Evolutionary conservation across 2,113 vertebrate genomes (phyloP).

Genomic region (Solea senegalensis): DNA sequence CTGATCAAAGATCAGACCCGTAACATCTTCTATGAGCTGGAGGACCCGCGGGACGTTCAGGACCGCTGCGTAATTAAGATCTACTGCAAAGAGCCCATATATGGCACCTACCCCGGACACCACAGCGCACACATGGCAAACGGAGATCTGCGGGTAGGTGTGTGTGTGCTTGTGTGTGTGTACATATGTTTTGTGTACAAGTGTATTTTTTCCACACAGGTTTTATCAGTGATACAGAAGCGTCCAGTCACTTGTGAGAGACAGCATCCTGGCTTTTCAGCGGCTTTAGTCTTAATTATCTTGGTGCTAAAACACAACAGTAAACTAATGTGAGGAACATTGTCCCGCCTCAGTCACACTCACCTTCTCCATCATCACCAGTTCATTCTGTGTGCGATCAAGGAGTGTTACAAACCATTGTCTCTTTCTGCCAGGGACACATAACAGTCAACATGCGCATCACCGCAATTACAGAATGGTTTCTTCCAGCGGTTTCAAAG

Average conservation of each 20-base stretch:
- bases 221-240: too few species aligned
- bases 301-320: not conserved
- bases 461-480: too few species aligned
- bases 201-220: too few species aligned
- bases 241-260: not conserved
- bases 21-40: slow-evolving; percentile 97
- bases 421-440: slow-evolving; percentile 4
- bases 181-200: not conserved
- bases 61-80: slow-evolving; percentile 98
- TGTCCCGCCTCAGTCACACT: slow-evolving; percentile 15
- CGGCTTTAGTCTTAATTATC: not conserved
- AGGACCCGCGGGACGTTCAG: slow-evolving; percentile 95
- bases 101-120: slow-evolving; percentile 89
- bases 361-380: slow-evolving; percentile 32
- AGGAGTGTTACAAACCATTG: slow-evolving; percentile 9
- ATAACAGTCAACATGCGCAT: not conserved
- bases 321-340: slow-evolving; percentile 4
- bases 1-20: slow-evolving; percentile 97
- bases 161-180: not conserved
- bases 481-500: too few species aligned
- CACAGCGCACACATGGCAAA: slow-evolving; percentile 89
- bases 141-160: slow-evolving; percentile 92
- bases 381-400: slow-evolving; percentile 21
- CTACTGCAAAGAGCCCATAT: slow-evolving; percentile 94
- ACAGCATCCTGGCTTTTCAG: not conserved